These are phyloP conservation scores for Dorcus parallelipipedus DNA, from an alignment of 2,888 invertebrate genomes.

Conservation along the genomic window DNA sequence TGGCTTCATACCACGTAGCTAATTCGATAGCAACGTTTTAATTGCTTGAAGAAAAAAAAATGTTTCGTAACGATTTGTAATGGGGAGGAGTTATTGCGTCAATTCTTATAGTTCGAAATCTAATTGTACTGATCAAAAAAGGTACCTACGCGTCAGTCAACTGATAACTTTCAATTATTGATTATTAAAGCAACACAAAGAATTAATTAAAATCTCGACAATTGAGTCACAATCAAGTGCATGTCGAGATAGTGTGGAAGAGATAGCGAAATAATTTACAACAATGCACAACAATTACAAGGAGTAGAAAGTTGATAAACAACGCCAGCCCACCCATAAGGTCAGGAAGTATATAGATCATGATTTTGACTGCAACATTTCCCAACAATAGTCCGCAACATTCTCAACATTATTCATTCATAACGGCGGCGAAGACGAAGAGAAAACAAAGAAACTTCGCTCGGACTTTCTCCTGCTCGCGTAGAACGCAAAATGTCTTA, in stretches of 20 bases:
- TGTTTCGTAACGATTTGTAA: too few relatives aligned
- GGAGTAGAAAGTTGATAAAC: slow-evolving; percentile 6
- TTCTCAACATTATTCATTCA: slow-evolving; percentile 4
- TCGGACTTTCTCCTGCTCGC: neutral
- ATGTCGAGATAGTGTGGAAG: neutral
- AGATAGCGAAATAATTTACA: neutral
- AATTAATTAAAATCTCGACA: too few relatives aligned
- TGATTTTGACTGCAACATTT: slow-evolving; percentile 1
- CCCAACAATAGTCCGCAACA: neutral
- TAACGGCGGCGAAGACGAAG: neutral
- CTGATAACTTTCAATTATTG: too few relatives aligned
- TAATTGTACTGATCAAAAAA: too few relatives aligned
- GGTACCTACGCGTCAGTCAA: too few relatives aligned
- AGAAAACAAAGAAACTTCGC: slow-evolving; percentile 1
- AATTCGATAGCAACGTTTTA: too few relatives aligned
- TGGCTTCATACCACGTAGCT: too few relatives aligned
- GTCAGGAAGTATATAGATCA: slow-evolving; percentile 8
- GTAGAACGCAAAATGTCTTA: neutral
- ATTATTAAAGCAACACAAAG: too few relatives aligned
- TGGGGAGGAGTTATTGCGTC: too few relatives aligned
- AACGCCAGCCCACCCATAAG: slow-evolving; percentile 4
- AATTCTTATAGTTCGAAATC: too few relatives aligned
- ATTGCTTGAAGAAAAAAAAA: too few relatives aligned
- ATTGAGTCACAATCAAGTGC: too few relatives aligned
- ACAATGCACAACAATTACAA: neutral